phyloP scores from a whole-genome alignment of 2,888 invertebrate genomes.

The Eupithecia abbreviata region DNA sequence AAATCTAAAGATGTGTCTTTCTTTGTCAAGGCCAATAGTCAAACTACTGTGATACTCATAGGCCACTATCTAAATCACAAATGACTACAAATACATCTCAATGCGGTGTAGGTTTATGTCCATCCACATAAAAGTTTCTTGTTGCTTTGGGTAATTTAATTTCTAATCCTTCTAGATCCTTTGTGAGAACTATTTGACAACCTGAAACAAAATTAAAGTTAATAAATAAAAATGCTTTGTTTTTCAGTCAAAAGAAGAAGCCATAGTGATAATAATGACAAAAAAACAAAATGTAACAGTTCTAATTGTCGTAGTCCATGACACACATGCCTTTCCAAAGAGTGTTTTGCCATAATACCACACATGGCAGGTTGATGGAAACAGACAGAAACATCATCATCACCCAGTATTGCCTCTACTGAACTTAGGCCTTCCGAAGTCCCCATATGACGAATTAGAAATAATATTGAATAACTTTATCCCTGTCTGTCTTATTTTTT shows the following conservation, averaged over 20 bases:
- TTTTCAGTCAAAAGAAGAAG: neutral
- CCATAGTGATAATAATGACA: neutral
- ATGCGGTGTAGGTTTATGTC: constrained; percentile 97
- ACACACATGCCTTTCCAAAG: no score
- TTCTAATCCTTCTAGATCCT: constrained; percentile 94
- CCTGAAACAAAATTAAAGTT: constrained; percentile 75
- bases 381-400: no score
- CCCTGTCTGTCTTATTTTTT: no score
- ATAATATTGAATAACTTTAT: no score
- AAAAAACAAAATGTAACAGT: neutral
- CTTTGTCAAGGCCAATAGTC: neutral
- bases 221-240: neutral
- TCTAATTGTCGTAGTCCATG: no score
- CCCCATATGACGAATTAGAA: no score
- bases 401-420: no score
- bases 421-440: no score
- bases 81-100: constrained; percentile 64
- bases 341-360: no score
- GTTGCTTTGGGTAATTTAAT: constrained; percentile 93
- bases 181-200: constrained; percentile 95
- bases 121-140: constrained; percentile 98
- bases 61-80: neutral
- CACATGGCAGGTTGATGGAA: no score
- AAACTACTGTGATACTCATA: neutral
- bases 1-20: neutral